These are phyloP conservation scores for Vombatus ursinus DNA, from an alignment of 2,113 vertebrate genomes.

Conservation along the genomic window DNA sequence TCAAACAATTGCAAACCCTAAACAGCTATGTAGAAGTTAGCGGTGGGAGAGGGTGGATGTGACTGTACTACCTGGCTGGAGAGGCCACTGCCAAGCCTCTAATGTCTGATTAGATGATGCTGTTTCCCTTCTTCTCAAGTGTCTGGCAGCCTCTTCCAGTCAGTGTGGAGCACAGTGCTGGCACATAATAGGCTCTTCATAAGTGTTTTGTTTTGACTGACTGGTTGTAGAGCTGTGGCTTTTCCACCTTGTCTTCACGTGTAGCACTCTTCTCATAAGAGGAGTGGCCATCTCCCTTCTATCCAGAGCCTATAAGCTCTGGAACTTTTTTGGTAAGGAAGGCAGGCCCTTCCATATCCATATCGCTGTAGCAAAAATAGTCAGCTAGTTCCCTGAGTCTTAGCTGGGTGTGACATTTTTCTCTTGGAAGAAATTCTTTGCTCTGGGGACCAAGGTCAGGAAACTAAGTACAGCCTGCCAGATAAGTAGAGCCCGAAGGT, in stretches of 20 bases:
- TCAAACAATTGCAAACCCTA: neutral
- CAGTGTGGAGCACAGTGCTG: neutral
- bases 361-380: neutral
- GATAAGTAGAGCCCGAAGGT: neutral
- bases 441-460: accelerated
- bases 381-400: neutral
- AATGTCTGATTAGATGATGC: neutral
- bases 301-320: neutral
- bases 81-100: neutral
- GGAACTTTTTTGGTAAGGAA: neutral
- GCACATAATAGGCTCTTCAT: neutral
- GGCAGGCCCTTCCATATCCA: neutral
- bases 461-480: neutral
- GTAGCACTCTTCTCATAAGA: neutral
- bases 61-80: neutral
- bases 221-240: neutral
- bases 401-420: neutral
- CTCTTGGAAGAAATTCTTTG: neutral
- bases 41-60: neutral
- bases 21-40: neutral
- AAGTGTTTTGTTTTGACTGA: neutral
- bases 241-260: neutral
- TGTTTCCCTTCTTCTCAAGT: neutral
- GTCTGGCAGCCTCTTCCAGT: neutral
- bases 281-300: neutral